Evolutionary conservation across 2,888 invertebrate species (phyloP), one percentile per base, ranked within the genome.

Genomic region (Odontocolon sp.): DNA sequence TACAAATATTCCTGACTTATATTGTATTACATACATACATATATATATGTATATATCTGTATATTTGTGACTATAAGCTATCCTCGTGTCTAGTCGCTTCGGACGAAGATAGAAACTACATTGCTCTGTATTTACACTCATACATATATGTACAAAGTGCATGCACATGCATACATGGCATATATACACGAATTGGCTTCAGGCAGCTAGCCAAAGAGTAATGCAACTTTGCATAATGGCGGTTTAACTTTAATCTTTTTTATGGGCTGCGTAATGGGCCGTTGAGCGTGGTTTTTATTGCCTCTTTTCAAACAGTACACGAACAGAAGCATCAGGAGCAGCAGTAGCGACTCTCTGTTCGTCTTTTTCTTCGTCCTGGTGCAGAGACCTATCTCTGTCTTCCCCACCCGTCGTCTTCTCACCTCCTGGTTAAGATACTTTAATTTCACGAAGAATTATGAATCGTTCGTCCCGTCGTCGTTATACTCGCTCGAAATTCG

Each of bases 241-340:
- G 82, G 82, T 86, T 87, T 85, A 86, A 87, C 84, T 86, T 85
- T 86, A 86, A 87, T 87, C 87, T 85, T 84, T 86, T 87, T 87
- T 87, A 87, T 82, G 84, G 82, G 79, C 83, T 77, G 76, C 81
- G 80, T 85, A 86, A 87, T 87, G 85, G 84, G 80, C 85, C 87
- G 82, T 87, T 87, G 84, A 84, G 81, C 78, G 73, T 77, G 73
- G 77, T 79, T 83, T 85, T 82, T 84, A 85, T 81, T 84, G 76
- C 81, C 71, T 76, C 75, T 80, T 78, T 70, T 80, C 70, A 76
- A 81, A 79, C 77, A 78, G 78, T 38, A 40, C 40, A 67, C 63
- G 67, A 57, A 38, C 63, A 56, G 47, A 8, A 31, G 54, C 16
- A 33, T 50, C 28, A 21, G 28, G 9, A 33, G 28, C 6, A n/a